Percentiles rank a stretch among this genome's conserved stretches.
Conservation (phyloP, 1,140 invertebrate species). For the Drosophila trapezifrons region DNA sequence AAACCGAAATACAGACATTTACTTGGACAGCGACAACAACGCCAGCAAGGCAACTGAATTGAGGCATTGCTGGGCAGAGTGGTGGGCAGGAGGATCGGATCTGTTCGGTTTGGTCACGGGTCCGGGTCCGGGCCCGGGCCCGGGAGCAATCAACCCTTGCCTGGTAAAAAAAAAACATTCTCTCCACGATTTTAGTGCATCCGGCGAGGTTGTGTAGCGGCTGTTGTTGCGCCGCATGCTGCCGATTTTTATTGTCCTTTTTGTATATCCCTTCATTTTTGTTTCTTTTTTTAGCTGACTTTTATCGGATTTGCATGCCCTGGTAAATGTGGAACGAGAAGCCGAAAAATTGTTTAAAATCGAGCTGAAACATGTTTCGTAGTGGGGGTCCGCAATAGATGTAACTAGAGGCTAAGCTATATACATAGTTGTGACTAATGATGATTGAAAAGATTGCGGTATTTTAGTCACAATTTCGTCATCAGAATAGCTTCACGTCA, state of each 20-base stretch:
- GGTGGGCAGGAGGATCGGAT: conserved; percentile 7
- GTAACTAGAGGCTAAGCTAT: conserved; percentile 2
- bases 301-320: conserved; percentile 69
- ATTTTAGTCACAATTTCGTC: conserved; percentile 12
- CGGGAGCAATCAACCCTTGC: conserved; percentile 63
- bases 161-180: conserved; percentile 3
- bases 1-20: conserved; percentile 10
- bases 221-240: conserved; percentile 33
- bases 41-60: conserved; percentile 67
- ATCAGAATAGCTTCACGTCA: not conserved
- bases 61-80: conserved; percentile 48
- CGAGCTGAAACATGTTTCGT: conserved; percentile 25
- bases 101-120: conserved; percentile 3
- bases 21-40: conserved; percentile 11
- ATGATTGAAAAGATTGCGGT: conserved; percentile 38
- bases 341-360: conserved; percentile 61
- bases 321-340: conserved; percentile 31
- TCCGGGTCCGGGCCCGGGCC: not conserved
- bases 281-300: conserved; percentile 38
- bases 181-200: conserved; percentile 9
- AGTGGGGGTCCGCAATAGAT: conserved; percentile 15
- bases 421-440: conserved; percentile 10
- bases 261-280: conserved; percentile 20
- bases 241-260: conserved; percentile 31
- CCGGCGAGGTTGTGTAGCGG: conserved; percentile 37